Percentiles rank a stretch among this genome's conserved stretches.
phyloP scores from a whole-genome alignment of 1,140 invertebrate species.

The Theocolax elegans region DNA sequence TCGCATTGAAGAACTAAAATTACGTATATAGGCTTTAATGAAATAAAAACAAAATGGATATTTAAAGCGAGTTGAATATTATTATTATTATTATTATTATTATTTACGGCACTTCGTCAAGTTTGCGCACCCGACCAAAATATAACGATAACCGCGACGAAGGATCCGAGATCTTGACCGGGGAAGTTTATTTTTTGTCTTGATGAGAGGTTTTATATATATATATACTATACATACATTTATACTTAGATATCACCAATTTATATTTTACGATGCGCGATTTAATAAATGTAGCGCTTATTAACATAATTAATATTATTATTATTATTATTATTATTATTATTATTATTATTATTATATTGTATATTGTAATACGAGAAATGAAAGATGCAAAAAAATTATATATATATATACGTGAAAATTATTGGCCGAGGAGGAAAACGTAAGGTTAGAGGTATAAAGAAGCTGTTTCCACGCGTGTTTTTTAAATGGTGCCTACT shows the following conservation, averaged over 20 bases:
- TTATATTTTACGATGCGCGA: not conserved
- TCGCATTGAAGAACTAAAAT: constrained; percentile 43
- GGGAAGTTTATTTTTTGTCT: constrained; percentile 2
- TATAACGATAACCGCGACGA: constrained; percentile 4
- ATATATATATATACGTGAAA: too few species aligned
- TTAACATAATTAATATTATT: constrained; percentile 39
- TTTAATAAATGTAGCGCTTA: constrained; percentile 19
- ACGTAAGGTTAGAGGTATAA: constrained; percentile 19
- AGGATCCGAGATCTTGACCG: constrained; percentile 26
- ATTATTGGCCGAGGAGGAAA: constrained; percentile 3
- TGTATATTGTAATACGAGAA: constrained; percentile 31
- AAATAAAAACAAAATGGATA: too few species aligned
- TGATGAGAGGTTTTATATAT: constrained; percentile 40
- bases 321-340: constrained; percentile 19
- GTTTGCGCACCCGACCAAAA: constrained; percentile 1
- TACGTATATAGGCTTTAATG: constrained; percentile 50
- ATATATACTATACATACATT: too few species aligned
- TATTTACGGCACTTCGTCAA: constrained; percentile 48
- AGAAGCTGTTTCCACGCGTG: not conserved
- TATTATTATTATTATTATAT: constrained; percentile 13
- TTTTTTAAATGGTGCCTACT: constrained; percentile 60
- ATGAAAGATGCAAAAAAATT: constrained; percentile 44
- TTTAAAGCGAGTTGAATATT: constrained; percentile 27
- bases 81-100: constrained; percentile 46
- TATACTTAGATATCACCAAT: too few species aligned